phyloP scores from a whole-genome alignment of 92 coral and sea anemone genomes.

The Paramuricea clavata region DNA sequence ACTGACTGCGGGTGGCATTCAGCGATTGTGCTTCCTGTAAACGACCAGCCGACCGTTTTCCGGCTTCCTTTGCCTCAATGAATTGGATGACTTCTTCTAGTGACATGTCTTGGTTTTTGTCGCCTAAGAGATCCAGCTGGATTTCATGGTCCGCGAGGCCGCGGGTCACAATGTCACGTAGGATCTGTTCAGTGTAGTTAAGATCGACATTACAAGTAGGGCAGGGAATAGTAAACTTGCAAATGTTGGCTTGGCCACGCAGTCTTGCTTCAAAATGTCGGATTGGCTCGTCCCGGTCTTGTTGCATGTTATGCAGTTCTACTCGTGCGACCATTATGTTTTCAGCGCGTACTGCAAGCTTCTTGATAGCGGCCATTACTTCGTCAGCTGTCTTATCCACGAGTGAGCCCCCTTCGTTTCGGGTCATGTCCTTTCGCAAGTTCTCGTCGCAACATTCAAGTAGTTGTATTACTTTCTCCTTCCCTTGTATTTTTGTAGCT shows the following conservation, averaged over 20 bases:
- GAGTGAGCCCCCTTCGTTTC: slow-evolving; percentile 68
- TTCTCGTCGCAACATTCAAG: slow-evolving; percentile 29
- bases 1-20: slow-evolving; percentile 34
- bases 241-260: slow-evolving; percentile 33
- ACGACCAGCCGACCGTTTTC: slow-evolving; percentile 42
- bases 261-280: slow-evolving; percentile 10
- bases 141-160: slow-evolving; percentile 38
- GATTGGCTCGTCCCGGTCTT: slow-evolving; percentile 31
- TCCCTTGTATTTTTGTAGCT: slow-evolving; percentile 50
- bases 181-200: slow-evolving; percentile 35
- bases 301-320: slow-evolving; percentile 42
- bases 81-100: slow-evolving; percentile 51
- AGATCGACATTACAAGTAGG: slow-evolving; percentile 6
- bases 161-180: slow-evolving; percentile 14
- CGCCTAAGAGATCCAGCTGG: slow-evolving; percentile 53
- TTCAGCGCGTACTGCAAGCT: slow-evolving; percentile 61
- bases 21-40: slow-evolving; percentile 27
- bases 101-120: slow-evolving; percentile 38
- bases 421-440: slow-evolving; percentile 73
- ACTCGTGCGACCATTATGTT: slow-evolving; percentile 51
- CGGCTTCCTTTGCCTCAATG: no score
- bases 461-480: slow-evolving; percentile 24
- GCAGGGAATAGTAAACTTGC: slow-evolving; percentile 32
- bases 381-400: slow-evolving; percentile 57
- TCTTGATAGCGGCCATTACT: slow-evolving; percentile 65